phyloP scores from a whole-genome alignment of 2,797 vertebrate genomes.

The Hapalemur alaotrensis region DNA sequence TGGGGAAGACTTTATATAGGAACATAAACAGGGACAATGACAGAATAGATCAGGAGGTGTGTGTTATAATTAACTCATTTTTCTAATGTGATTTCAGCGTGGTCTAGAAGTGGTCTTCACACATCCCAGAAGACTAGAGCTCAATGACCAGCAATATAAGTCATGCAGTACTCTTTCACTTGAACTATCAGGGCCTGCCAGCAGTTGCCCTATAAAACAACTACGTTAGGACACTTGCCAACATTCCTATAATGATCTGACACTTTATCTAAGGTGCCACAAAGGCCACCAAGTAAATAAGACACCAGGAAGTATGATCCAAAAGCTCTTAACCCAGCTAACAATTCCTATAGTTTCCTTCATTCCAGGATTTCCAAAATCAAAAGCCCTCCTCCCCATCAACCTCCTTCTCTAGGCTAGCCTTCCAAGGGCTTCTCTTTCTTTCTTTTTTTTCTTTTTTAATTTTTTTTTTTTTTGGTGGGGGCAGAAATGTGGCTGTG shows the following conservation, averaged over 20 bases:
- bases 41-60: neutral
- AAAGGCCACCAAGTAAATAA: neutral
- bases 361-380: slow-evolving; percentile 15
- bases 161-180: neutral
- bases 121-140: neutral
- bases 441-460: neutral
- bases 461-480: neutral
- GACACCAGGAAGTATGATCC: neutral
- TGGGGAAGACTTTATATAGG: neutral
- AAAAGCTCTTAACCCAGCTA: neutral
- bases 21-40: neutral
- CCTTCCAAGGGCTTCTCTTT: neutral
- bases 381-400: neutral
- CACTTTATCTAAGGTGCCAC: neutral
- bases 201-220: neutral
- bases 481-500: neutral
- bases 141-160: neutral
- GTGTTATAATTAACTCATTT: neutral
- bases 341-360: neutral
- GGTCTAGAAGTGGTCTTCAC: neutral
- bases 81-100: neutral
- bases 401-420: neutral
- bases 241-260: neutral
- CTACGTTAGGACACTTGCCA: neutral
- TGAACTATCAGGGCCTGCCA: neutral